These are phyloP conservation scores for Chionoecetes opilio DNA, from an alignment of 1,140 invertebrate species.

Conservation along the genomic window DNA sequence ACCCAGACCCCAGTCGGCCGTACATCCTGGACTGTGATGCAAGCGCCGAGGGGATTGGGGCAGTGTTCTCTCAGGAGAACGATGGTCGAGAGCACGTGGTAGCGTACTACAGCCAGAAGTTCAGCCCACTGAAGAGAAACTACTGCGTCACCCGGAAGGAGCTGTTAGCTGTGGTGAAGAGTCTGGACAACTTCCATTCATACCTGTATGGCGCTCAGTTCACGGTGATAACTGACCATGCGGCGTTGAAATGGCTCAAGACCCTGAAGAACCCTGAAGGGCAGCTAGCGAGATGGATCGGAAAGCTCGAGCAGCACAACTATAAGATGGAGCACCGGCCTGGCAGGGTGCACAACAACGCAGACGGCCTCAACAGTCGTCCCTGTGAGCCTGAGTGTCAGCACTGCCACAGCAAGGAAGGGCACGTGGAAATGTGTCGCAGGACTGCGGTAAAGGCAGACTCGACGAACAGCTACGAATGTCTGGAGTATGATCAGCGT, in stretches of 20 bases:
- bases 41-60: neutral
- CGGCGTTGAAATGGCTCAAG: slow-evolving; percentile 10
- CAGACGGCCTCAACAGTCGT: too few species aligned
- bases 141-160: slow-evolving; percentile 41
- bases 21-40: neutral
- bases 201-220: slow-evolving; percentile 34
- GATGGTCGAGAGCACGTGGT: neutral
- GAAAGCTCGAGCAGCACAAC: too few species aligned
- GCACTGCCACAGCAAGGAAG: too few species aligned
- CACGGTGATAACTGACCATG: neutral
- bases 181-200: slow-evolving; percentile 1
- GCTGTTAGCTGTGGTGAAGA: slow-evolving; percentile 22
- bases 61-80: neutral
- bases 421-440: too few species aligned
- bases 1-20: neutral
- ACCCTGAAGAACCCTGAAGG: too few species aligned
- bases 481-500: too few species aligned
- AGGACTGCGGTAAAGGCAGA: too few species aligned
- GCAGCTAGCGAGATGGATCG: too few species aligned
- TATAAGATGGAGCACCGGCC: too few species aligned
- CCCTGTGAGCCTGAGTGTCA: too few species aligned
- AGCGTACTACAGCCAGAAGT: neutral
- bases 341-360: too few species aligned
- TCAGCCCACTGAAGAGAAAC: neutral
- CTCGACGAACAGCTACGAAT: too few species aligned